phyloP scores from a whole-genome alignment of 2,797 vertebrate species.

The Galagoides demidoff region DNA sequence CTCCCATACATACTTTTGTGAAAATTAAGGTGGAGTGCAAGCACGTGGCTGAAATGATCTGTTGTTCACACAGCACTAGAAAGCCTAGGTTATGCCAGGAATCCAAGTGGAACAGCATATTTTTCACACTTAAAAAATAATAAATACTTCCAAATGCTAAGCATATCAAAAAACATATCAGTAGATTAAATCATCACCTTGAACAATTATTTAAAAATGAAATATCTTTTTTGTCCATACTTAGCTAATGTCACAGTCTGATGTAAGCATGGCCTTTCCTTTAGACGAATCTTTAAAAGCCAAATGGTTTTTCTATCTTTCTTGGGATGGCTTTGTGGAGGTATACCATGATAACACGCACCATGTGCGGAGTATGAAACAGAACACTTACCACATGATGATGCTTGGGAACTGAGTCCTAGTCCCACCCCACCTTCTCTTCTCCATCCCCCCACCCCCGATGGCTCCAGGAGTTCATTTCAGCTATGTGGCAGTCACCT shows the following conservation, averaged over 20 bases:
- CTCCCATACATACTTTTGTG: background rate
- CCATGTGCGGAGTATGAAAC: background rate
- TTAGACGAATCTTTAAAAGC: background rate
- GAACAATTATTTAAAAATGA: constrained; percentile 37
- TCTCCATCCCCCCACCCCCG: background rate
- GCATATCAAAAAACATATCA: background rate
- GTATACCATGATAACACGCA: background rate
- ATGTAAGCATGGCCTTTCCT: background rate
- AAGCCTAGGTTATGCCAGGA: background rate
- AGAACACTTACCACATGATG: background rate
- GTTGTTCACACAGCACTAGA: background rate
- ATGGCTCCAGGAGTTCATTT: background rate
- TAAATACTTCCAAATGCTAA: background rate
- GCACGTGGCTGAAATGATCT: background rate
- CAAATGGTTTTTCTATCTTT: background rate
- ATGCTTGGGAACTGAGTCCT: background rate
- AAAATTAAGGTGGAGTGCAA: background rate
- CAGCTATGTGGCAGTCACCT: background rate
- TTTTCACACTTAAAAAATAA: constrained; percentile 2
- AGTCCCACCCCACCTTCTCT: background rate
- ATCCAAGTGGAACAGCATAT: background rate
- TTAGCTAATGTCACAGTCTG: background rate
- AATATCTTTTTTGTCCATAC: background rate
- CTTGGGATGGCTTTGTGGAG: background rate
- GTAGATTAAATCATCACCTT: constrained; percentile 39